Base-by-base conservation (phyloP, 2,797 vertebrate genomes). In the Graptemys geographica region DNA sequence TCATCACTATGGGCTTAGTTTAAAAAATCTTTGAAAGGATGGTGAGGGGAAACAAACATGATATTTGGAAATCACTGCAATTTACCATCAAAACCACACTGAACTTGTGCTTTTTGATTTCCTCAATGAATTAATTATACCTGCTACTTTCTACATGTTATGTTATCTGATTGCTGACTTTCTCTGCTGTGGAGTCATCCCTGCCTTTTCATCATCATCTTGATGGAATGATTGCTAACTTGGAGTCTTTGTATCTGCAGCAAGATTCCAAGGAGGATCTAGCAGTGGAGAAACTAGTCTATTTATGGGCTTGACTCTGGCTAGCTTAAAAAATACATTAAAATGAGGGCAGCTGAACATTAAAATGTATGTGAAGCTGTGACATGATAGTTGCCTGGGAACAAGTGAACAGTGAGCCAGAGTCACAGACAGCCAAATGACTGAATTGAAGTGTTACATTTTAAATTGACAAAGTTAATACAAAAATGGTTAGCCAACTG, bases 291-390 rank as follows among this genome's bases (percentile, higher is more conserved):
- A 90, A 81, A 5, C 0, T 5, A 31, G 79, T 12, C 2, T 27
- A 28, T 33, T n/a, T 4, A 44, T 65, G 69, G 3, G 21, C 90
- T 87, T 88, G 1, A 57, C 27, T 41, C 89, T 19, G 41, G 18
- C 21, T 76, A 7, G 2, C 49, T 79, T 79, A 0, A 7, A 49
- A 3, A 37, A 13, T 11, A 12, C 8, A 28, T 59, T 31, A 28
- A 3, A 44, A 9, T 65, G 19, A 31, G 56, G 80, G 10, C 25
- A 74, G 53, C 7, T 62, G 10, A 86, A 65, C 51, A 49, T n/a
- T 62, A 79, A 11, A 1, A 0, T 11, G 5, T 19, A 41, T 0
- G 0, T 31, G 62, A 59, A 81, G 55, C 5, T 37, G 56, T 86
- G 84, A 79, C 11, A 2, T 25, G 47, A 5, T 0, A 3, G 33